These are phyloP conservation scores for Vanessa tameamea DNA, from an alignment of 1,140 invertebrate species.

Conservation along the genomic window DNA sequence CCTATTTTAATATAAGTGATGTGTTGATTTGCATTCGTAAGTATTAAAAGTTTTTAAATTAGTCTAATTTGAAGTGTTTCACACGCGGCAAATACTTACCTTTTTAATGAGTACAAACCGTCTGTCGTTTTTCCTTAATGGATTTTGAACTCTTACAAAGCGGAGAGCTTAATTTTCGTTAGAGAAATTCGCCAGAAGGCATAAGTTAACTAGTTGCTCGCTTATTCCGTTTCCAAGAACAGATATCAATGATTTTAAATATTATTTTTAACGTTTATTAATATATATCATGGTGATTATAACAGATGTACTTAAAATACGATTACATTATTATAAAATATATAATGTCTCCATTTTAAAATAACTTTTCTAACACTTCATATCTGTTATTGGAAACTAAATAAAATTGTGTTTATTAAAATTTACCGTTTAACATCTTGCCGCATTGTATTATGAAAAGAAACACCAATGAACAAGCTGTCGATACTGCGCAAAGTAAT, in stretches of 20 bases:
- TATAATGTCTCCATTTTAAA: not conserved
- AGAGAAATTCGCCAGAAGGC: conserved; percentile 29
- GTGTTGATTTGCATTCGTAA: conserved; percentile 29
- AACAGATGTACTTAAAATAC: not conserved
- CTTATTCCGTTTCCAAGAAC: conserved; percentile 30
- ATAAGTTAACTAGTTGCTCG: conserved; percentile 35
- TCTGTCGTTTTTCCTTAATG: conserved; percentile 29
- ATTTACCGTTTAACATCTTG: conserved; percentile 27
- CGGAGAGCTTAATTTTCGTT: conserved; percentile 17
- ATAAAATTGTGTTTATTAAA: conserved; percentile 26
- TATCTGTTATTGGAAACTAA: conserved; percentile 18
- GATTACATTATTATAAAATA: not conserved
- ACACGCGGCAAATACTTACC: conserved; percentile 36
- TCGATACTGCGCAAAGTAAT: conserved; percentile 40
- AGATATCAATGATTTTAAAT: conserved; percentile 7
- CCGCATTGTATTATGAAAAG: conserved; percentile 34
- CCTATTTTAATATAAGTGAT: conserved; percentile 38
- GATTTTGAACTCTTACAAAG: conserved; percentile 12
- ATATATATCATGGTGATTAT: not conserved
- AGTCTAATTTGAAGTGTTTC: conserved; percentile 33
- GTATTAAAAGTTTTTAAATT: conserved; percentile 36
- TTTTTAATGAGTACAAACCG: conserved; percentile 40
- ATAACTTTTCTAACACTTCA: not conserved
- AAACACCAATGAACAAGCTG: conserved; percentile 39
- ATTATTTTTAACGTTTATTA: not conserved